Evolutionary conservation across 1,140 invertebrate genomes (phyloP), one percentile per base, ranked within the genome.

Genomic region (Brachionus asplanchnoidis): DNA sequence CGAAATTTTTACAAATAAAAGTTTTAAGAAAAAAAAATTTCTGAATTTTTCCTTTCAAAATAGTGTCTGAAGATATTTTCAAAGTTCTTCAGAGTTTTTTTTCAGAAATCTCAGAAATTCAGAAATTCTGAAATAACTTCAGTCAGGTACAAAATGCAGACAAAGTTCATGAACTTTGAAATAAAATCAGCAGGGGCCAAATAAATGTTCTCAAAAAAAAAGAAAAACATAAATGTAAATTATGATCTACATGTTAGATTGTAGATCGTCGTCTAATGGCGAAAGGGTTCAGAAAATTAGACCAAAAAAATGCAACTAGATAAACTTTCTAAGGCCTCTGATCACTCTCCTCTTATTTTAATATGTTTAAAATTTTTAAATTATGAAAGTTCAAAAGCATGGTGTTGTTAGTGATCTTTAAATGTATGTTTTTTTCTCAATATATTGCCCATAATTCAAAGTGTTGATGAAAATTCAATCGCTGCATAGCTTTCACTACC

Each of bases 361-460:
- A 60, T 60, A 20, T 20, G 9, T 20, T 60, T 60, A 20, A 60
- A 53, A 20, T 26, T 23, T 20, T 60, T 60, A 60, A 60, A 60
- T 60, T 60, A 60, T 60, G 53, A 60, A 60, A 60, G 53, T 60
- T 60, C 53, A 60, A 60, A 60, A 60, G 53, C 53, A 60, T 60
- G 20, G n/a, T 60, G 20, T 60, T 60, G 2, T 1, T 20, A 60
- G 20, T 60, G n/a, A 60, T 60, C n/a, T 60, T 60, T 20, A 20
- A 60, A 60, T 60, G 20, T 20, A 60, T 8, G n/a, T 17, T 17
- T 17, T 20, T 60, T 20, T 20, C 9, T 60, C 8, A 23, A 26
- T 60, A 9, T 20, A 17, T 20, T 8, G 6, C 17, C 17, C n/a
- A 60, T 9, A 23, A 23, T 17, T 23, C 53, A 26, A 60, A 9